Evolutionary conservation across 2,797 vertebrate genomes (phyloP), one percentile per base, ranked within the genome.

Genomic region (Lithobates sylvaticus): DNA sequence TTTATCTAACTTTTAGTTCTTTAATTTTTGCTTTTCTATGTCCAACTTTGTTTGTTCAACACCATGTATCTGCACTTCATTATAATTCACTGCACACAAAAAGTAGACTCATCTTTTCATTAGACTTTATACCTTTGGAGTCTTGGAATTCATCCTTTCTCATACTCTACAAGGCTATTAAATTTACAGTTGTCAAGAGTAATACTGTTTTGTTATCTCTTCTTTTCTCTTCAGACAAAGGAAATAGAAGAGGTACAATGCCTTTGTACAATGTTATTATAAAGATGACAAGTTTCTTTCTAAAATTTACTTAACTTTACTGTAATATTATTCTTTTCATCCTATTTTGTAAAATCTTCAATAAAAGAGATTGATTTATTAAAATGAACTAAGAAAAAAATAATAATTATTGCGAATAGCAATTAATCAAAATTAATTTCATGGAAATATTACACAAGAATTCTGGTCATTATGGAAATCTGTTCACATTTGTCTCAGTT

Each of bases 121-220:
- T 61, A 61, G 54, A 61, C 54, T 61, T 54, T 61, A 9, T 61
- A 21, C 54, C 18, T 61, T 61, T 61, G 21, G 54, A 61, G 54
- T 61, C 54, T 61, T 61, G 54, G 54, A 61, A 61, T 61, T 23
- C 8, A 23, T 61, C 21, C 54, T 61, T 61, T 61, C 54, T 61
- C 54, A 61, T 61, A 61, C 54, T 61, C 6, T 61, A 61, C 54
- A 61, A 61, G 54, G 54, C 54, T 61, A 61, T 61, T 61, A 61
- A 61, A 61, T 61, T 61, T 61, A 61, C 54, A 61, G 54, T 61
- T 61, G 54, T 61, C 54, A 61, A 61, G 54, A 61, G 54, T 61
- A 61, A 61, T 61, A 61, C 54, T 61, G 54, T 61, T 61, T 61
- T 61, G 54, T 61, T 61, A 61, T 61, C 54, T 61, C 18, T n/a